Percentiles rank a stretch among this genome's conserved stretches.
Evolutionary conservation across 1,140 invertebrate species (phyloP).

Genomic region (Anastrepha ludens): DNA sequence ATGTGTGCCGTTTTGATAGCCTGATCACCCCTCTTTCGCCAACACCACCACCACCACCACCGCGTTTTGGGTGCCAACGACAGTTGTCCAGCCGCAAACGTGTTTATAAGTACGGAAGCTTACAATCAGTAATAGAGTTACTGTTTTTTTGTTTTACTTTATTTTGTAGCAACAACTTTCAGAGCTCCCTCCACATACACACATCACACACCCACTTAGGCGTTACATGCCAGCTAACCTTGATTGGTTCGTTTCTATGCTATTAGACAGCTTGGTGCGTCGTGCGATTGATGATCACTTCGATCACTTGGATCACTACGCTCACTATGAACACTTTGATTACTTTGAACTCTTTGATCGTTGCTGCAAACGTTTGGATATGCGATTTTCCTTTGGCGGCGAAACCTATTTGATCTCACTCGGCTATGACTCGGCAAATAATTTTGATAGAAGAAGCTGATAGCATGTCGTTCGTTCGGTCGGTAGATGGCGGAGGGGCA

Average conservation of each 20-base stretch:
- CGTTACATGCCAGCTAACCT: background rate
- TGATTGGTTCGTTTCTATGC: background rate
- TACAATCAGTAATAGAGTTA: background rate
- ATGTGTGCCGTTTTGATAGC: background rate
- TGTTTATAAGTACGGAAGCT: background rate
- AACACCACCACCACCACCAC: too few species aligned
- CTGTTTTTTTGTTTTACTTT: background rate
- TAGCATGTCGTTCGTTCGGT: background rate
- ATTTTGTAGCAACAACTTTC: background rate
- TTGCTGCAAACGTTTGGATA: background rate
- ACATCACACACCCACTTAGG: background rate
- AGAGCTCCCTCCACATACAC: background rate
- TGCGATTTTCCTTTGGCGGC: slow-evolving; percentile 23
- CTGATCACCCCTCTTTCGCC: background rate
- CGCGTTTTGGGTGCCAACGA: background rate
- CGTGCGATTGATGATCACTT: slow-evolving; percentile 34
- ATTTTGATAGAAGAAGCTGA: background rate
- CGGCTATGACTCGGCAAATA: slow-evolving; percentile 33
- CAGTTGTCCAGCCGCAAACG: background rate
- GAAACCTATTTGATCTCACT: slow-evolving; percentile 35
- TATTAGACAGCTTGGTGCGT: slow-evolving; percentile 36
- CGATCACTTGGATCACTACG: background rate
- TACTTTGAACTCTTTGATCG: background rate
- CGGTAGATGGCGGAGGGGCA: background rate
- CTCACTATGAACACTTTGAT: background rate